These are phyloP conservation scores for Phymanthus crucifer DNA, from an alignment of 92 coral and sea anemone genomes.

Conservation along the genomic window DNA sequence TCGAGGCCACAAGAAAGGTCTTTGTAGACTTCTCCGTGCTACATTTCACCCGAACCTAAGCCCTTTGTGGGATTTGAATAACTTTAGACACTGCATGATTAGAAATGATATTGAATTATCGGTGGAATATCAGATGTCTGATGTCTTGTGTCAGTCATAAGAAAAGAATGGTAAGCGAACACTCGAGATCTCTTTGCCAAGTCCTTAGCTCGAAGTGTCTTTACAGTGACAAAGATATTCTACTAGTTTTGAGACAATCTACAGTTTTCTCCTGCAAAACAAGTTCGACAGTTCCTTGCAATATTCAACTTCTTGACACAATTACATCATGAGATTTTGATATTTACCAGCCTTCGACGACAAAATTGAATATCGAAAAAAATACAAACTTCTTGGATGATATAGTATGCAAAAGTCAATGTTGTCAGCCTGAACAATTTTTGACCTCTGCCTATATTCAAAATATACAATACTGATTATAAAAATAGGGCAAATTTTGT, in stretches of 20 bases:
- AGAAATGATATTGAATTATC: neutral
- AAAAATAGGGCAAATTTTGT: neutral
- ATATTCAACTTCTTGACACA: neutral
- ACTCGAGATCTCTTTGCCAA: neutral
- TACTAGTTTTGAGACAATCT: too few relatives aligned
- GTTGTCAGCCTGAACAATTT: neutral
- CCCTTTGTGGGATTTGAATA: neutral
- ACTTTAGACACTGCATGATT: neutral
- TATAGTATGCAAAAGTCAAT: too few relatives aligned
- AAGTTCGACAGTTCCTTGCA: too few relatives aligned
- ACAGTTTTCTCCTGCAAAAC: neutral
- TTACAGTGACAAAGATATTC: neutral
- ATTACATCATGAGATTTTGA: neutral
- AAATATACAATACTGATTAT: neutral
- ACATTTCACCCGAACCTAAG: neutral
- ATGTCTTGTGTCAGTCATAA: neutral
- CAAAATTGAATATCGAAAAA: neutral
- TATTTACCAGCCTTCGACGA: neutral
- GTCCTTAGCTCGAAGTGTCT: neutral
- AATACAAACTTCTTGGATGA: neutral
- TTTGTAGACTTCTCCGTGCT: neutral
- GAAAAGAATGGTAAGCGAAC: neutral
- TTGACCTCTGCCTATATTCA: neutral
- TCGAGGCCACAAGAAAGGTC: neutral
- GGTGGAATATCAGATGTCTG: neutral